Evolutionary conservation across 2,113 vertebrate genomes (phyloP).

Genomic region (Coreoperca whiteheadi): DNA sequence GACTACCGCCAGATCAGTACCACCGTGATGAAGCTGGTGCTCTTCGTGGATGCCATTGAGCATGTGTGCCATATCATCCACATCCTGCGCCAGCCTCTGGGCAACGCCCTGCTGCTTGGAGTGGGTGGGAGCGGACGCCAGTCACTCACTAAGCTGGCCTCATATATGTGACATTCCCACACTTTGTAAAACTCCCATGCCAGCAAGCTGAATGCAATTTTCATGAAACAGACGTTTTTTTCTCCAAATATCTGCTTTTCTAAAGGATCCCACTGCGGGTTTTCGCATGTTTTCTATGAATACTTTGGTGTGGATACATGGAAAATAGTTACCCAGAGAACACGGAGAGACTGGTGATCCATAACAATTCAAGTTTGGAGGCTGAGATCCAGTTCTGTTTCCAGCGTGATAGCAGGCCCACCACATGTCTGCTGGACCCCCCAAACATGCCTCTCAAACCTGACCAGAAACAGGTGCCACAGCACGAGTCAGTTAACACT

Average conservation of each 20-base stretch:
- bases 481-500: too few relatives aligned
- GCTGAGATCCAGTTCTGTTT: conserved; percentile 87
- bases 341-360: conserved; percentile 86
- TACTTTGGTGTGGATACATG: conserved; percentile 91
- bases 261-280: background rate
- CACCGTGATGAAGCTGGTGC: conserved; percentile 91
- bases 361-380: conserved; percentile 85
- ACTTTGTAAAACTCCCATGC: background rate
- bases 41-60: conserved; percentile 92
- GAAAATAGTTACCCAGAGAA: conserved; percentile 86
- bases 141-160: conserved; percentile 91
- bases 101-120: conserved; percentile 92
- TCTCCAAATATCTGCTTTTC: background rate
- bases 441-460: conserved; percentile 87
- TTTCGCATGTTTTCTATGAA: background rate
- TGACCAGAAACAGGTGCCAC: conserved; percentile 86
- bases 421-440: conserved; percentile 90
- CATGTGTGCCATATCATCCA: conserved; percentile 92
- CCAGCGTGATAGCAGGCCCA: conserved; percentile 83
- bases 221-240: background rate
- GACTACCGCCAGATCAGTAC: conserved; percentile 90
- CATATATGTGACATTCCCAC: conserved; percentile 88
- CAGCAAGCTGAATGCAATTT: background rate
- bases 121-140: conserved; percentile 92
- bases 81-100: conserved; percentile 90